Conservation (phyloP, 1,140 invertebrate species). For the Cardiocondyla obscurior region DNA sequence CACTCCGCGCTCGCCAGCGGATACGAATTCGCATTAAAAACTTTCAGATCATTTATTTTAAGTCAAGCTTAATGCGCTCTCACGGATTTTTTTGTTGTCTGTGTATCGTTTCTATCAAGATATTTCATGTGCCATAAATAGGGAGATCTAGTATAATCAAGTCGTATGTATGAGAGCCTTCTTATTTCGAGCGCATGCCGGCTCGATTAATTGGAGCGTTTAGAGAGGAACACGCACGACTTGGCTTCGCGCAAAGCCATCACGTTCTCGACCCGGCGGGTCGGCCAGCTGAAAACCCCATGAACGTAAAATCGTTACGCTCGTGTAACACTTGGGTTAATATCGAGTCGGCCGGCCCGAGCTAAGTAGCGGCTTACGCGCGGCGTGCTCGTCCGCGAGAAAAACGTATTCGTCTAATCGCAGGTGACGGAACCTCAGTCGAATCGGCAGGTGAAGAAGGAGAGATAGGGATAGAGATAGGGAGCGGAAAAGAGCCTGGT, state of each 20-base stretch:
- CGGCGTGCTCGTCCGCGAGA: background rate
- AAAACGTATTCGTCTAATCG: background rate
- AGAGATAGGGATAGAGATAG: too few relatives aligned
- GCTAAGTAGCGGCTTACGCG: background rate
- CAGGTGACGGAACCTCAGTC: background rate
- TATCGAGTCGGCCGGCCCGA: background rate
- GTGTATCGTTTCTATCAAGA: background rate
- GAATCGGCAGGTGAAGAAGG: background rate
- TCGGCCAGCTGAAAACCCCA: conserved; percentile 13
- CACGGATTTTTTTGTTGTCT: background rate
- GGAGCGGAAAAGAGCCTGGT: background rate
- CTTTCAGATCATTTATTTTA: background rate
- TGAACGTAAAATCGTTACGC: background rate
- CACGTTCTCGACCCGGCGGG: conserved; percentile 24
- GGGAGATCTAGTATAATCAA: background rate
- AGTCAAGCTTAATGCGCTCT: background rate
- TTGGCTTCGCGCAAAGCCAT: background rate
- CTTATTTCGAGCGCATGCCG: background rate
- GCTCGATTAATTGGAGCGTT: conserved; percentile 22
- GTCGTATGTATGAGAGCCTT: background rate
- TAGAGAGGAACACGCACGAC: conserved; percentile 22
- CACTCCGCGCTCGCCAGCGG: background rate
- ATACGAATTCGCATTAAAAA: background rate
- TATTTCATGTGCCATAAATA: background rate
- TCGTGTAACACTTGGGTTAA: conserved; percentile 34